phyloP scores from a whole-genome alignment of 2,797 vertebrate genomes.

The Sus cebifrons region DNA sequence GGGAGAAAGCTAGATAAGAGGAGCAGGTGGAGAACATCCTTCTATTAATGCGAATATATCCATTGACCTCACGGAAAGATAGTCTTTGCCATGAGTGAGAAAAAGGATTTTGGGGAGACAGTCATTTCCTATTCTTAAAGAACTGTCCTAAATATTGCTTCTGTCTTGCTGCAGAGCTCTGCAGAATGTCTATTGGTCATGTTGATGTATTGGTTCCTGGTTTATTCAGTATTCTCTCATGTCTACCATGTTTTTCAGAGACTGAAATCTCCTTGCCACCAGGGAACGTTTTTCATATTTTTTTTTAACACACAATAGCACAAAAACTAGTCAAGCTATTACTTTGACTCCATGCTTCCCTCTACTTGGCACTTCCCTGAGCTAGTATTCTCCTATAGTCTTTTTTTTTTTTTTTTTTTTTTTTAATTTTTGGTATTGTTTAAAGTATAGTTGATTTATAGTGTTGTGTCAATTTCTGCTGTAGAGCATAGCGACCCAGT shows the following conservation, averaged over 20 bases:
- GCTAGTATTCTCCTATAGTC: background rate
- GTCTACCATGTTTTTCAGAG: background rate
- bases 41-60: background rate
- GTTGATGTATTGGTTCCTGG: background rate
- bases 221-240: background rate
- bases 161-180: background rate
- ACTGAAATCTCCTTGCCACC: background rate
- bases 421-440: no score
- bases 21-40: background rate
- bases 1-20: background rate
- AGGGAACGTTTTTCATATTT: background rate
- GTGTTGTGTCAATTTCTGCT: no score
- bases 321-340: background rate
- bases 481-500: no score
- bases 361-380: background rate
- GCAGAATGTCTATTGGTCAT: background rate
- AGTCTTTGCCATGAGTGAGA: background rate
- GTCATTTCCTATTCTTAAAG: background rate
- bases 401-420: no score
- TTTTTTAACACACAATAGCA: background rate
- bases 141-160: background rate
- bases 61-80: background rate
- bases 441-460: no score
- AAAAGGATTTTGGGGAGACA: background rate
- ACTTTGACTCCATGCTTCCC: background rate